These are phyloP conservation scores for Macrostomum cliftonense DNA, from an alignment of 2,888 invertebrate species.

Conservation along the genomic window DNA sequence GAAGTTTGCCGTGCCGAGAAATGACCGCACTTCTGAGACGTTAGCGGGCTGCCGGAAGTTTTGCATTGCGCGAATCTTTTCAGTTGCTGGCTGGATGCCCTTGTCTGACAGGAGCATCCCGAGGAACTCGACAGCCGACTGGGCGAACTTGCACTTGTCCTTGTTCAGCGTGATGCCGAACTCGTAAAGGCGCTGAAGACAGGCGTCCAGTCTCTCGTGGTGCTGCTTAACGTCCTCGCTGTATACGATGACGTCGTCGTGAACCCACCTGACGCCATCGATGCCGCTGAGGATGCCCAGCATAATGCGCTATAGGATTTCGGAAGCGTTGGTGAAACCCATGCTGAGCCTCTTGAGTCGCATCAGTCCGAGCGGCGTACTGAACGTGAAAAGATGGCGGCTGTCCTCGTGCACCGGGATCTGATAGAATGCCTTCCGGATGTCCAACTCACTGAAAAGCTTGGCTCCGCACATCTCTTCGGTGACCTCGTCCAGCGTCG, in stretches of 20 bases:
- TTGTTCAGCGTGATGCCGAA: conserved; percentile 9
- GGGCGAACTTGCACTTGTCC: conserved; percentile 9
- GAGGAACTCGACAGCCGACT: not conserved
- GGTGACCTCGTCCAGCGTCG: conserved; percentile 16
- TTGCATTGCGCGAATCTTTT: conserved; percentile 4
- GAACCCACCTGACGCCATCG: conserved; percentile 3
- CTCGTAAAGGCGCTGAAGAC: conserved; percentile 10
- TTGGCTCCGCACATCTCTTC: conserved; percentile 14
- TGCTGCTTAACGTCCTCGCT: conserved; percentile 5
- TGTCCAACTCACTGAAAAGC: conserved; percentile 14
- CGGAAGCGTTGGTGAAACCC: conserved; percentile 9
- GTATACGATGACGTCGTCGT: conserved; percentile 11
- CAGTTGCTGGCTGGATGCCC: conserved; percentile 1
- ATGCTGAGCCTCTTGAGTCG: conserved; percentile 12
- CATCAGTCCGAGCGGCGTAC: conserved; percentile 13
- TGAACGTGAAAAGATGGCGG: conserved; percentile 15
- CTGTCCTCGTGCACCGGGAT: conserved; percentile 11
- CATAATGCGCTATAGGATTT: conserved; percentile 7
- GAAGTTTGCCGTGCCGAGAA: conserved; percentile 9
- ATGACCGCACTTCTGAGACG: conserved; percentile 9
- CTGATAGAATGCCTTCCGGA: conserved; percentile 14
- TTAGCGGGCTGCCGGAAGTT: conserved; percentile 4
- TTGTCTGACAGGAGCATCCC: not conserved
- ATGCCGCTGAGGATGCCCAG: conserved; percentile 2
- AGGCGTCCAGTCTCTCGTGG: conserved; percentile 4